Evolutionary conservation across 2,888 invertebrate genomes (phyloP).

Genomic region (Drosophila parthenogenetica): DNA sequence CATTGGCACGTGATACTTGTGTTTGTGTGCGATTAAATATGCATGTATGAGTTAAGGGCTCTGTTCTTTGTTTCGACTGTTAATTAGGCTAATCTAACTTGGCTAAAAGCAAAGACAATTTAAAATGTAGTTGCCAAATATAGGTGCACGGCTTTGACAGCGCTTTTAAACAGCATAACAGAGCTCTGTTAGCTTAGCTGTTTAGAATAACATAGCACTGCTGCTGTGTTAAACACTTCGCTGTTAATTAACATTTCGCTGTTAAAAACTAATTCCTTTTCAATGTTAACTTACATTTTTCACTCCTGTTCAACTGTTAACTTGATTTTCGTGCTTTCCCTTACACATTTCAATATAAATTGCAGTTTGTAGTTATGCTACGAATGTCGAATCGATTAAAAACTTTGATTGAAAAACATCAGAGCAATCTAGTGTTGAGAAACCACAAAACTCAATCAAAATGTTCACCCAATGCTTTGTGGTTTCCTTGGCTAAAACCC

Average conservation of each 20-base stretch:
- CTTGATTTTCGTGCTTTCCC: background rate
- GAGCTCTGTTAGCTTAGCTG: background rate
- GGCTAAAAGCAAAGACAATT: background rate
- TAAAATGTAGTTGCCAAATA: background rate
- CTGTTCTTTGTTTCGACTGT: conserved; percentile 5
- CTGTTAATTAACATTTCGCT: no score
- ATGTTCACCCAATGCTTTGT: conserved; percentile 21
- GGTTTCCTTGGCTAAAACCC: conserved; percentile 12
- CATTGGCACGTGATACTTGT: conserved; percentile 27
- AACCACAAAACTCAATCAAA: conserved; percentile 20
- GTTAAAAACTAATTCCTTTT: no score
- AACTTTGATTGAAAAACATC: conserved; percentile 8
- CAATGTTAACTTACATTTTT: background rate
- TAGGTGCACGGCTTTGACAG: background rate
- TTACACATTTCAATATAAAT: background rate
- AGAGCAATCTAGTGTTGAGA: background rate
- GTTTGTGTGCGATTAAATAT: conserved; percentile 4
- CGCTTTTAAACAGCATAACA: background rate
- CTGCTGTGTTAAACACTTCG: background rate
- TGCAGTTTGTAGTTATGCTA: background rate
- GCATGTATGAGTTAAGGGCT: background rate
- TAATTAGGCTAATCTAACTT: conserved; percentile 11
- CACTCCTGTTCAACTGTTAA: background rate
- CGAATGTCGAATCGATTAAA: conserved; percentile 1
- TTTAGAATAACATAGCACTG: background rate